Base-by-base conservation (phyloP, 2,113 vertebrate genomes). In the Scopus umbretta region DNA sequence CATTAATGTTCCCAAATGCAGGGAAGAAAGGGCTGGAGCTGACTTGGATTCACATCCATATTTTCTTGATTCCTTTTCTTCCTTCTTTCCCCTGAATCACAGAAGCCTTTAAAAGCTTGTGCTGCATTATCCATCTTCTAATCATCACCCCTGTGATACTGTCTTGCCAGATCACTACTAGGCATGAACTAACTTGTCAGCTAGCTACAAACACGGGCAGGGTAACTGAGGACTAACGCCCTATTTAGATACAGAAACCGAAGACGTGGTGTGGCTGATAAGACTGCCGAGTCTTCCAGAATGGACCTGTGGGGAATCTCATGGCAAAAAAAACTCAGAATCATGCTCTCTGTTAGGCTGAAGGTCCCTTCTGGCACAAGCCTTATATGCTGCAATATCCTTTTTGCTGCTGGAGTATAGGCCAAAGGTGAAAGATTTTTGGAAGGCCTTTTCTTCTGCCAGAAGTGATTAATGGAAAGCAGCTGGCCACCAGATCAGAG, bases 401-500 rank as follows among this genome's bases (percentile, higher is more conserved):
- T 92, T 85, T 72, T 61, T 84, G 70, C 70, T 94, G 52, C 52
- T 81, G 52, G 19, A 87, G 38, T 36, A 68, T 67, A 85, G 89
- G 78, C 34, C 84, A 95, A 74, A 86, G 86, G 74, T 88, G 79
- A 93, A 82, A 65, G 74, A 56, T 36, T 59, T 92, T 94, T 85
- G 91, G 84, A 96, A 94, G 52, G 43, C 61, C 79, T 82, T 94
- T 92, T 50, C 22, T 47, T 80, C 84, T 94, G 61, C 53, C 53
- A 79, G 70, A 75, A 90, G 66, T 91, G 91, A 87, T 95, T 87
- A 95, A 96, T 95, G 58, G 90, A 67, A 74, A 92, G 80, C 84
- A 95, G 73, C 38, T 13, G 3, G 47, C 27, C 42, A 36, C 65
- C 86, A 81, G 50, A 66, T 52, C 3, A 0, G 65, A 71, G 7